These are phyloP conservation scores for Rhodinocichla rosea DNA, from an alignment of 2,113 vertebrate species.

Conservation along the genomic window DNA sequence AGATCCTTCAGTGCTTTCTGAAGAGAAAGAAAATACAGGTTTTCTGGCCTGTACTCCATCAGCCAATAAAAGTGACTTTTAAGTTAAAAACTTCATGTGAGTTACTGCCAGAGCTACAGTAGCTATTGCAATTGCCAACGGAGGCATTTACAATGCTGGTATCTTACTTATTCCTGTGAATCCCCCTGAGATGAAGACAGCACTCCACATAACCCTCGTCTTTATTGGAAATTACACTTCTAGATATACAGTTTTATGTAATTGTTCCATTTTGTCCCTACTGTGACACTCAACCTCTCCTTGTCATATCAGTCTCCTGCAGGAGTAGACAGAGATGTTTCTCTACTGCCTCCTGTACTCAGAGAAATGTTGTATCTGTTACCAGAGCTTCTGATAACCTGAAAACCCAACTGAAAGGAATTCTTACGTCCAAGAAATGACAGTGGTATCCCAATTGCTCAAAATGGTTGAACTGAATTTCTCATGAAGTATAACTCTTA, in stretches of 20 bases:
- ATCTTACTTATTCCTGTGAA: slow-evolving; percentile 8
- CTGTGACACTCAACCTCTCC: neutral
- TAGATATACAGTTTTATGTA: neutral
- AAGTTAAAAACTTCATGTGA: neutral
- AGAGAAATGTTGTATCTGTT: neutral
- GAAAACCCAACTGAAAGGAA: neutral
- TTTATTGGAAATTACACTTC: slow-evolving; percentile 29
- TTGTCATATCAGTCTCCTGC: neutral
- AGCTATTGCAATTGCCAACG: neutral
- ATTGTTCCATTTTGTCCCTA: neutral
- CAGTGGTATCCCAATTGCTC: neutral
- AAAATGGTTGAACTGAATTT: neutral
- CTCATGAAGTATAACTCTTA: neutral
- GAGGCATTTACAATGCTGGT: neutral
- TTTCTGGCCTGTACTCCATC: neutral
- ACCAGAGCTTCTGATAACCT: neutral
- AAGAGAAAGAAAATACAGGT: neutral
- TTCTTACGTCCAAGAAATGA: neutral
- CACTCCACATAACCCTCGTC: neutral
- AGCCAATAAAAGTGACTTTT: neutral
- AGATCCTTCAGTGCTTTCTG: neutral
- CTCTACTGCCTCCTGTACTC: neutral
- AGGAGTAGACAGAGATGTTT: neutral
- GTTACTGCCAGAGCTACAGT: neutral
- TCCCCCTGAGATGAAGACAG: neutral